Evolutionary conservation across 1,140 invertebrate species (phyloP).

Genomic region (Drosophila lowei): DNA sequence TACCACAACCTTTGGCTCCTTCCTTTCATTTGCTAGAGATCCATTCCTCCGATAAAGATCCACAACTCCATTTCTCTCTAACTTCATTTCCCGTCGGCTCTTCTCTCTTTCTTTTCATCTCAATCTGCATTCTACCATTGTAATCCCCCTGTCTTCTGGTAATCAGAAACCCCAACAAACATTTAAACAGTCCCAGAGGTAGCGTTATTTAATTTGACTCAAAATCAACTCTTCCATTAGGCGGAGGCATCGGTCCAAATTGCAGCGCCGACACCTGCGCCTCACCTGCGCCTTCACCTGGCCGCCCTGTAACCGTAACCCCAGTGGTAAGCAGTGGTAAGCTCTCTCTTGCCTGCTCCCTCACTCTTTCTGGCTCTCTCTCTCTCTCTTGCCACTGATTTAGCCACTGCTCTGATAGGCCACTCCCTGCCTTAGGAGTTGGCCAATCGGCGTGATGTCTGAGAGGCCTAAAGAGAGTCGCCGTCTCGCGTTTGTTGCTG

Average conservation of each 20-base stretch:
- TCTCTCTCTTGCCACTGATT: conserved; percentile 5
- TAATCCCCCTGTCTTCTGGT: conserved; percentile 7
- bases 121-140: too few species aligned
- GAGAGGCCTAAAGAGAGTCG: conserved; percentile 12
- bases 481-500: conserved; percentile 1
- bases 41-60: too few species aligned
- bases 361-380: neutral
- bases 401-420: conserved; percentile 10
- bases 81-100: conserved; percentile 35
- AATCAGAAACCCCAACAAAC: conserved; percentile 45
- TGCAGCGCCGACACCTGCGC: conserved; percentile 66
- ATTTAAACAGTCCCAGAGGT: conserved; percentile 36
- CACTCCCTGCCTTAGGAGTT: conserved; percentile 33
- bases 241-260: conserved; percentile 51
- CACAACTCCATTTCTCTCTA: neutral
- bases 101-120: neutral
- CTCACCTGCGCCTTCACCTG: conserved; percentile 20
- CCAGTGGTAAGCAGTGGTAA: too few species aligned
- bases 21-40: too few species aligned
- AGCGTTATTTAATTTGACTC: conserved; percentile 50
- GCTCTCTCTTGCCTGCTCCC: conserved; percentile 2
- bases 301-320: neutral
- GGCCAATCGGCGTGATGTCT: conserved; percentile 46
- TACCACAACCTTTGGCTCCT: conserved; percentile 7
- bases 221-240: conserved; percentile 59